Conservation (phyloP, 2,888 invertebrate genomes). For the Pristionchus maxplancki region DNA sequence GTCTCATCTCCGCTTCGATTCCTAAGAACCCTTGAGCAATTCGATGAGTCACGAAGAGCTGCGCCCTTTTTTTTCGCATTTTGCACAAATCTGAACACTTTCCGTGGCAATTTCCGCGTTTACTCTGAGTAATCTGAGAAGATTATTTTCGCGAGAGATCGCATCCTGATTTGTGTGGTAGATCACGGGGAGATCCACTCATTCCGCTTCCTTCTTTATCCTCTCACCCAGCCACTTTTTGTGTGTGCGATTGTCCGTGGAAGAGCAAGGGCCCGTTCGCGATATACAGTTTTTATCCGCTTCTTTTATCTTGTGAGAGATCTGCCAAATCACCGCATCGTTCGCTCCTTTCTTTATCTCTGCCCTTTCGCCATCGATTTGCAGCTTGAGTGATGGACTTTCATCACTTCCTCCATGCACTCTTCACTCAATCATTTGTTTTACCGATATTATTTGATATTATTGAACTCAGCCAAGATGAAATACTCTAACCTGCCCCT, state of each 20-base stretch:
- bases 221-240: constrained; percentile 16
- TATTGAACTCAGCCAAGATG: neutral
- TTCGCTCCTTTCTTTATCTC: neutral
- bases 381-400: neutral
- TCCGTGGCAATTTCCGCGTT: neutral
- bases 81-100: neutral
- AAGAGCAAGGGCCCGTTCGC: constrained; percentile 15
- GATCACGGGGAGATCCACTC: neutral
- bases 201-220: constrained; percentile 16
- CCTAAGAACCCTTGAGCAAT: neutral
- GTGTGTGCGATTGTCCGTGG: neutral
- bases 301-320: neutral
- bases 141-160: neutral
- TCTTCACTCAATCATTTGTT: too few relatives aligned
- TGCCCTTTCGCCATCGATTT: neutral
- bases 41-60: neutral
- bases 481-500: neutral
- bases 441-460: neutral
- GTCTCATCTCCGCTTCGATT: neutral
- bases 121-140: neutral
- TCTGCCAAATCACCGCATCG: neutral
- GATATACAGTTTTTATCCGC: constrained; percentile 30
- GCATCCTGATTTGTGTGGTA: neutral
- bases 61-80: neutral
- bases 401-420: too few relatives aligned